Percentiles rank a stretch among this genome's conserved stretches.
Conservation (phyloP, 2,797 vertebrate species). For the Gastrophryne carolinensis region DNA sequence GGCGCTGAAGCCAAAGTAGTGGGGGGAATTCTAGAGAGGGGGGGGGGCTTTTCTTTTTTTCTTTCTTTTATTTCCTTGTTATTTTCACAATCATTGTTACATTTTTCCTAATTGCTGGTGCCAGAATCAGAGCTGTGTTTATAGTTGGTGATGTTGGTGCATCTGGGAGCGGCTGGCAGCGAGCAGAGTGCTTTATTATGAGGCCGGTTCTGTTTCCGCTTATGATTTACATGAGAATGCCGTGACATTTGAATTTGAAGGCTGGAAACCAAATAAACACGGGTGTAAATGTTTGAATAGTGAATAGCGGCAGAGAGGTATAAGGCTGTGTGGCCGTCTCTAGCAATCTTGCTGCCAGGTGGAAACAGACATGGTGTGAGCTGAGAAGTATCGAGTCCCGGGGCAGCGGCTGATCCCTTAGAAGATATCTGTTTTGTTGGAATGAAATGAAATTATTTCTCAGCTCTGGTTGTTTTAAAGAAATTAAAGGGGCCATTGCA, state of each 20-base stretch:
- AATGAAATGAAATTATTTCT: neutral
- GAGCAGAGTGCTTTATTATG: slow-evolving; percentile 7
- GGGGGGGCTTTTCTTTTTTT: too few relatives aligned
- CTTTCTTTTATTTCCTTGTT: neutral
- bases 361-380: neutral
- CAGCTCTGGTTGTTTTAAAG: too few relatives aligned
- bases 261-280: slow-evolving; percentile 15
- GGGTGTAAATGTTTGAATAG: neutral
- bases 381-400: neutral
- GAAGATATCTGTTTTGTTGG: neutral
- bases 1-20: too few relatives aligned
- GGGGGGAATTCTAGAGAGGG: too few relatives aligned
- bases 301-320: neutral
- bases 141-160: neutral
- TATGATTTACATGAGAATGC: slow-evolving; percentile 22
- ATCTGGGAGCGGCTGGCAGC: neutral
- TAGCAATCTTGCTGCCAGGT: neutral
- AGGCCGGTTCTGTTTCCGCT: neutral
- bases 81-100: neutral
- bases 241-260: slow-evolving; percentile 11
- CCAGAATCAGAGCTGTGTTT: neutral
- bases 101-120: too few relatives aligned
- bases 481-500: too few relatives aligned
- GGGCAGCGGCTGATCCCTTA: neutral
- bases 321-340: neutral